These are phyloP conservation scores for Myotis vivesi DNA, from an alignment of 2,797 vertebrate species.

Conservation along the genomic window DNA sequence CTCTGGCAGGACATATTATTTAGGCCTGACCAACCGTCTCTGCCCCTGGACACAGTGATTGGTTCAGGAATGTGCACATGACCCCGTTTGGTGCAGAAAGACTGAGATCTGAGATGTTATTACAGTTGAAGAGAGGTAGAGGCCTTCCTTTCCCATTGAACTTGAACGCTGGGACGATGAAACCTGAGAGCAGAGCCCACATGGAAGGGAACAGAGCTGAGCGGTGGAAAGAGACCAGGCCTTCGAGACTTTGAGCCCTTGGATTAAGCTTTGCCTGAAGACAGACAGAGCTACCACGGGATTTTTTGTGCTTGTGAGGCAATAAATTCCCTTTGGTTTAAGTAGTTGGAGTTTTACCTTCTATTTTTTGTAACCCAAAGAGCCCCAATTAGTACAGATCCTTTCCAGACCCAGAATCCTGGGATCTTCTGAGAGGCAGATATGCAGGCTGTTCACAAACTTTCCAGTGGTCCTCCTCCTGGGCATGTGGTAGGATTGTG, in stretches of 20 bases:
- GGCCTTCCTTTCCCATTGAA: background rate
- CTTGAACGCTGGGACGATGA: background rate
- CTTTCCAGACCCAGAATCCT: background rate
- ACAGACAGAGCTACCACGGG: background rate
- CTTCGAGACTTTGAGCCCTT: background rate
- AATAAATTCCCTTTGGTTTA: background rate
- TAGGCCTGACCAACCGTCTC: background rate
- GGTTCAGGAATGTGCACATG: background rate
- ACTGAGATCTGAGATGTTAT: background rate
- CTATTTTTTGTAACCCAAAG: background rate
- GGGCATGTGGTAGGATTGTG: no score
- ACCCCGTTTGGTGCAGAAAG: background rate
- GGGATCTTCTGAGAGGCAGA: background rate
- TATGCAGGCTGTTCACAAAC: background rate
- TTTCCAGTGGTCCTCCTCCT: background rate
- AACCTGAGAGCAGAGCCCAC: background rate
- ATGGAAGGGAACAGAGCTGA: background rate
- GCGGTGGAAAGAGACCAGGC: background rate
- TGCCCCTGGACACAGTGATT: background rate
- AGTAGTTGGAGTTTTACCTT: background rate
- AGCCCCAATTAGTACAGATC: background rate
- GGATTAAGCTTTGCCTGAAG: conserved; percentile 8
- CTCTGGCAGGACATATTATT: background rate
- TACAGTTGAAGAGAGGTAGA: background rate
- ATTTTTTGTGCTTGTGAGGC: background rate